Conservation (phyloP, 2,888 invertebrate species). For the Lepetodrilus schrolli region DNA sequence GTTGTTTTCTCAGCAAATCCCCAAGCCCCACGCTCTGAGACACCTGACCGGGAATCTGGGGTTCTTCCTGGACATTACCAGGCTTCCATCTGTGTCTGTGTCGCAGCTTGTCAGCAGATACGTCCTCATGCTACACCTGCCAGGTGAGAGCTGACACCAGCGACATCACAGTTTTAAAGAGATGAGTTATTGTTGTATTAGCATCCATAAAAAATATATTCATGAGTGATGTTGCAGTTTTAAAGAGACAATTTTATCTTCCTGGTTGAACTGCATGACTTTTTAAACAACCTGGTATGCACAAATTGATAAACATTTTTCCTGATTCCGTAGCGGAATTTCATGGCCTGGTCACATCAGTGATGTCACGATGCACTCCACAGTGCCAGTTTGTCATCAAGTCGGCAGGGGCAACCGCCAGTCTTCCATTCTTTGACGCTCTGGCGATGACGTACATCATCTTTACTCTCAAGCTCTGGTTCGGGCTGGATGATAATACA, state of each 20-base stretch:
- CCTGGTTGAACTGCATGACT: too few species aligned
- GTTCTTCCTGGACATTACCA: conserved; percentile 38
- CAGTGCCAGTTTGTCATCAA: not conserved
- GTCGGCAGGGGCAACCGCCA: not conserved
- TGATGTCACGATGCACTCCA: not conserved
- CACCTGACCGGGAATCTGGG: conserved; percentile 40
- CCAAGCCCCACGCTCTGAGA: conserved; percentile 34
- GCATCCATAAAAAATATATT: too few species aligned
- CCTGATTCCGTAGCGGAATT: conserved; percentile 42
- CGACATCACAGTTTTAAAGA: not conserved
- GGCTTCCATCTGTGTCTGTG: conserved; percentile 48
- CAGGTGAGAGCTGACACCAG: conserved; percentile 47
- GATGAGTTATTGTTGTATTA: too few species aligned
- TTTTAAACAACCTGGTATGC: too few species aligned
- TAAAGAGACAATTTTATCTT: too few species aligned
- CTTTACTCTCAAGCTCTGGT: conserved; percentile 54
- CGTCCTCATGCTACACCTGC: conserved; percentile 52
- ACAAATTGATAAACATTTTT: too few species aligned
- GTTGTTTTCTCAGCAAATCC: conserved; percentile 33
- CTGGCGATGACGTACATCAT: conserved; percentile 62
- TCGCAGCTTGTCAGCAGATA: conserved; percentile 46
- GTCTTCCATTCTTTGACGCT: conserved; percentile 45
- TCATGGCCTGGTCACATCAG: conserved; percentile 37
- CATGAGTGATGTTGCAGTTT: too few species aligned
- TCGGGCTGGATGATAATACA: conserved; percentile 60